These are phyloP conservation scores for Tychaedon coryphoeus DNA, from an alignment of 2,113 vertebrate genomes.

Conservation along the genomic window DNA sequence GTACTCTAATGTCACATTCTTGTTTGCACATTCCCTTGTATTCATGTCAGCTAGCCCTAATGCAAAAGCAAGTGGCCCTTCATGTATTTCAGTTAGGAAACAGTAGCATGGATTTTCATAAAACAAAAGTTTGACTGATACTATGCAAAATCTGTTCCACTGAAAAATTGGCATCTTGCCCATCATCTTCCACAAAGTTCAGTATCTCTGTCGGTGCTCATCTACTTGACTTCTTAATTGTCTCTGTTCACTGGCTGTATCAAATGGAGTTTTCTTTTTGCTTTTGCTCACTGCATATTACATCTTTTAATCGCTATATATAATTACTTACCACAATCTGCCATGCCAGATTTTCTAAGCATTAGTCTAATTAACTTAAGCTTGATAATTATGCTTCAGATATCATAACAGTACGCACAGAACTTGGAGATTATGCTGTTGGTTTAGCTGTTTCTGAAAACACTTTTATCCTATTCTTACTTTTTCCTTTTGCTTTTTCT, in stretches of 20 bases:
- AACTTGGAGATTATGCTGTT: conserved; percentile 58
- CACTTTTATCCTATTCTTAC: conserved; percentile 28
- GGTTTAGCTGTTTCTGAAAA: conserved; percentile 62
- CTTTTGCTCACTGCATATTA: conserved; percentile 61
- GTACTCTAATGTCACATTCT: conserved; percentile 26
- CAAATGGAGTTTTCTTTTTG: conserved; percentile 61
- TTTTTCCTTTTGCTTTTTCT: conserved; percentile 5
- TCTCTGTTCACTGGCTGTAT: conserved; percentile 20
- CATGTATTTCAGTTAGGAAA: not conserved
- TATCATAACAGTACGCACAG: conserved; percentile 54
- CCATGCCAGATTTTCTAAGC: conserved; percentile 79
- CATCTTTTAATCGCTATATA: conserved; percentile 79
- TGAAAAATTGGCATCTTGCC: not conserved
- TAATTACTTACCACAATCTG: conserved; percentile 82
- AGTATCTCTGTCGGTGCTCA: conserved; percentile 25
- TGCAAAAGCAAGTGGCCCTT: not conserved
- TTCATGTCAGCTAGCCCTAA: not conserved
- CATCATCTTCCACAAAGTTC: conserved; percentile 9
- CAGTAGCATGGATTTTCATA: conserved; percentile 20
- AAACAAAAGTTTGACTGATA: conserved; percentile 55
- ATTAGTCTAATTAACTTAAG: conserved; percentile 85
- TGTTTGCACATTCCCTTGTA: conserved; percentile 29
- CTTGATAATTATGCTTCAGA: conserved; percentile 76
- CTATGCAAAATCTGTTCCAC: conserved; percentile 28
- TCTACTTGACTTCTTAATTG: conserved; percentile 58